Evolutionary conservation across 2,888 invertebrate species (phyloP).

Genomic region (Tortrix viridana): DNA sequence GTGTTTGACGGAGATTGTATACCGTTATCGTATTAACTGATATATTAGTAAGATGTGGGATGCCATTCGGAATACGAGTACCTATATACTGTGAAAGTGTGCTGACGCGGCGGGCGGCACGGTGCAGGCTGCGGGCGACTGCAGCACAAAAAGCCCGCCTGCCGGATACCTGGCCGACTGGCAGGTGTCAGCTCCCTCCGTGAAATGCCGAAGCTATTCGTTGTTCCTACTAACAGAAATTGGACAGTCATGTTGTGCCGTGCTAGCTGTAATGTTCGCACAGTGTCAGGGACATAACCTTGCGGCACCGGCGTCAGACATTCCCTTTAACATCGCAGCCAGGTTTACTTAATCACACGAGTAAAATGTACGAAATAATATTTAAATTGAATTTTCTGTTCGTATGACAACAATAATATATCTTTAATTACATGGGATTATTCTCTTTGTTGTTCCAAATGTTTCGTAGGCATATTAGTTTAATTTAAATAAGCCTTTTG

Average conservation of each 20-base stretch:
- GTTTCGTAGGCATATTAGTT: too few relatives aligned
- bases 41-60: background rate
- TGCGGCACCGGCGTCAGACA: slow-evolving; percentile 2
- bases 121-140: slow-evolving; percentile 34
- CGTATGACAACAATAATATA: background rate
- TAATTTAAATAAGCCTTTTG: too few relatives aligned
- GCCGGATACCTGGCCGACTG: slow-evolving; percentile 44
- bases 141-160: slow-evolving; percentile 46
- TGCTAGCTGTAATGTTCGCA: slow-evolving; percentile 8
- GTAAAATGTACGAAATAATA: background rate
- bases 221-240: slow-evolving; percentile 13
- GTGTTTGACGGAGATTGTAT: slow-evolving; percentile 6
- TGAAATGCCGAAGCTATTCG: slow-evolving; percentile 41
- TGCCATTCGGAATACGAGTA: too few relatives aligned
- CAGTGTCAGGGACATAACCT: slow-evolving; percentile 20
- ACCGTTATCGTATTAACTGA: background rate
- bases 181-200: slow-evolving; percentile 47
- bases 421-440: background rate
- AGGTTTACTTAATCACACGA: background rate
- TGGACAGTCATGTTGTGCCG: slow-evolving; percentile 17
- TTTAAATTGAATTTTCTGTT: background rate
- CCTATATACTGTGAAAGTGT: background rate
- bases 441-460: background rate
- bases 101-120: slow-evolving; percentile 10
- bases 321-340: background rate